Conservation (phyloP, 2,888 invertebrate species). For the Callyntrura guangdongensis region DNA sequence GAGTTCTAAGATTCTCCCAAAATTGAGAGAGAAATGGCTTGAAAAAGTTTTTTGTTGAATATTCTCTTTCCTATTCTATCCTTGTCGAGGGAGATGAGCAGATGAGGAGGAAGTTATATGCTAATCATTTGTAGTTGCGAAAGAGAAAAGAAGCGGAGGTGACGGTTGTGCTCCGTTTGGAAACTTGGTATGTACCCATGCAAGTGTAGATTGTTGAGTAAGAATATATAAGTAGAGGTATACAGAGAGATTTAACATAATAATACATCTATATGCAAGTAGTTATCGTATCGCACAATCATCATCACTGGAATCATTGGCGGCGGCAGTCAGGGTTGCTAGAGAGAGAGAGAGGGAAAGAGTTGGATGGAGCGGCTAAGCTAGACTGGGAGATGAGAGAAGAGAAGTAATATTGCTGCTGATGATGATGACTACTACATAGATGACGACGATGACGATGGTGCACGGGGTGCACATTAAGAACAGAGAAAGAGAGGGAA, state of each 20-base stretch:
- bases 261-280: conserved; percentile 26
- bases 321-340: conserved; percentile 17
- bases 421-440: conserved; percentile 38
- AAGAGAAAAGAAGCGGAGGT: conserved; percentile 19
- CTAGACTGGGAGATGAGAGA: background rate
- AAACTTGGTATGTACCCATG: background rate
- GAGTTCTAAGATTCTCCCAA: conserved; percentile 42
- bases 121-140: conserved; percentile 66
- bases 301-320: conserved; percentile 46
- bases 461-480: conserved; percentile 75
- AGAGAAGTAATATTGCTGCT: conserved; percentile 36
- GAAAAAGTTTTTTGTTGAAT: conserved; percentile 10
- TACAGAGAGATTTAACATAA: background rate
- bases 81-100: conserved; percentile 29
- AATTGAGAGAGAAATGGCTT: conserved; percentile 52
- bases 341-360: too few species aligned
- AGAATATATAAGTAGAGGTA: background rate
- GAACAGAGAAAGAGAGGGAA: conserved; percentile 59
- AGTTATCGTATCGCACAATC: conserved; percentile 51
- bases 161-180: conserved; percentile 5
- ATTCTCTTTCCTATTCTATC: background rate
- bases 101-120: conserved; percentile 55
- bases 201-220: background rate
- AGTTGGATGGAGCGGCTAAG: conserved; percentile 38
- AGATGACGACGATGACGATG: conserved; percentile 51